These are phyloP conservation scores for Agrotis segetum DNA, from an alignment of 2,888 invertebrate genomes.

Conservation along the genomic window DNA sequence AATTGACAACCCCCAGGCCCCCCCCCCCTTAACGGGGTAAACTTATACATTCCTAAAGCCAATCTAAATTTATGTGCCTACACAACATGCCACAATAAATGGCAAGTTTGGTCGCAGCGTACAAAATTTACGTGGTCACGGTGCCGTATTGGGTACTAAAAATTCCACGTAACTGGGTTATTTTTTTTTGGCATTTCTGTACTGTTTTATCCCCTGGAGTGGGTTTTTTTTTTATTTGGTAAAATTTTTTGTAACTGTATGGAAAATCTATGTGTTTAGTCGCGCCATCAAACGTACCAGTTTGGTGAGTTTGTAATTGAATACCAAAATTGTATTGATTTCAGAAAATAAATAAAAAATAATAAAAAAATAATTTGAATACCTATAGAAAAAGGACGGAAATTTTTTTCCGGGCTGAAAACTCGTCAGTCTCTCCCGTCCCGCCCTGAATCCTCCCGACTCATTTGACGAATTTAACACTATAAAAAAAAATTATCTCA, in stretches of 20 bases:
- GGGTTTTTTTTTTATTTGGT: not conserved
- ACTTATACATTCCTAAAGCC: slow-evolving; percentile 56
- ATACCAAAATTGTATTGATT: no score
- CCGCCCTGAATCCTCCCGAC: no score
- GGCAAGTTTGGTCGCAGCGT: slow-evolving; percentile 47
- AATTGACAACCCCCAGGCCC: slow-evolving; percentile 1
- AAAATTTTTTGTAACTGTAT: not conserved
- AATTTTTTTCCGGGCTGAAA: no score
- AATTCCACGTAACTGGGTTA: slow-evolving; percentile 18
- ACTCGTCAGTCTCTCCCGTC: no score
- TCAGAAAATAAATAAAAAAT: no score
- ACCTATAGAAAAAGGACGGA: no score
- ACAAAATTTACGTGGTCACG: slow-evolving; percentile 54
- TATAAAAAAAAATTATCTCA: no score
- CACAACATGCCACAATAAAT: slow-evolving; percentile 42
- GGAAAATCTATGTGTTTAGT: not conserved
- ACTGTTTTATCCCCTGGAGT: slow-evolving; percentile 24
- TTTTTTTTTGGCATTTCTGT: slow-evolving; percentile 6
- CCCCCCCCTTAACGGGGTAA: slow-evolving; percentile 19
- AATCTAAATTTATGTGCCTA: slow-evolving; percentile 60
- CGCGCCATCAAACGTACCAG: no score
- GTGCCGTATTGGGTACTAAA: slow-evolving; percentile 46
- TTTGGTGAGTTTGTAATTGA: slow-evolving; percentile 4
- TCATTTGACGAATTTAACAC: no score
- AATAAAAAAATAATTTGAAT: no score